Percentiles rank a stretch among this genome's conserved stretches.
phyloP scores from a whole-genome alignment of 2,888 invertebrate species.

The Xanthorhoe spadicearia region DNA sequence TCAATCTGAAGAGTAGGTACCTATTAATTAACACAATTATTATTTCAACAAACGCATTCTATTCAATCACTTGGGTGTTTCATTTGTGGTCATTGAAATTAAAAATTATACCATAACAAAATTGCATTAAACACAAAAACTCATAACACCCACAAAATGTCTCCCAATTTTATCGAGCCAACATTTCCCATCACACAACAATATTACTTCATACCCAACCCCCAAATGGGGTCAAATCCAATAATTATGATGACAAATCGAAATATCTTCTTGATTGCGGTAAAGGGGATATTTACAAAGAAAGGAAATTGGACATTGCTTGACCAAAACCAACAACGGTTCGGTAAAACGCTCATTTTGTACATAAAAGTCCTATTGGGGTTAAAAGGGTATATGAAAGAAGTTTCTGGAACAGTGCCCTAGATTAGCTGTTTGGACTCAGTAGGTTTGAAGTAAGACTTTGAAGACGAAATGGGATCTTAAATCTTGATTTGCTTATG shows the following conservation, averaged over 20 bases:
- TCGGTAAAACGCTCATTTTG: not conserved
- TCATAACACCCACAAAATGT: not conserved
- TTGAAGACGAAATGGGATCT: too few species aligned
- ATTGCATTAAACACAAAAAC: too few species aligned
- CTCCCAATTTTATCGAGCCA: not conserved
- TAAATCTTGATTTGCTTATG: too few species aligned
- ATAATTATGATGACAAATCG: slow-evolving; percentile 1
- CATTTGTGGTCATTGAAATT: too few species aligned
- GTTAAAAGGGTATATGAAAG: not conserved
- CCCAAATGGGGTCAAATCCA: not conserved
- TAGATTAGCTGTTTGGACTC: not conserved
- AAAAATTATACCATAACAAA: not conserved
- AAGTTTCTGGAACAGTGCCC: not conserved
- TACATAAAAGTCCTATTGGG: not conserved
- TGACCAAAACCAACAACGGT: not conserved
- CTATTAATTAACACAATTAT: too few species aligned
- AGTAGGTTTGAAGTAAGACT: too few species aligned
- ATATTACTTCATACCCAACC: slow-evolving; percentile 1
- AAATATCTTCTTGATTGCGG: not conserved
- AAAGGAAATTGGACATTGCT: slow-evolving; percentile 1
- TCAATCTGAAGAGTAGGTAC: too few species aligned
- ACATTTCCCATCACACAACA: slow-evolving; percentile 5
- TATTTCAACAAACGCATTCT: too few species aligned
- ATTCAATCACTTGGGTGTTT: too few species aligned
- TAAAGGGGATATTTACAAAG: not conserved